Conservation (phyloP, 2,113 vertebrate genomes). For the Lepisosteus oculatus region DNA sequence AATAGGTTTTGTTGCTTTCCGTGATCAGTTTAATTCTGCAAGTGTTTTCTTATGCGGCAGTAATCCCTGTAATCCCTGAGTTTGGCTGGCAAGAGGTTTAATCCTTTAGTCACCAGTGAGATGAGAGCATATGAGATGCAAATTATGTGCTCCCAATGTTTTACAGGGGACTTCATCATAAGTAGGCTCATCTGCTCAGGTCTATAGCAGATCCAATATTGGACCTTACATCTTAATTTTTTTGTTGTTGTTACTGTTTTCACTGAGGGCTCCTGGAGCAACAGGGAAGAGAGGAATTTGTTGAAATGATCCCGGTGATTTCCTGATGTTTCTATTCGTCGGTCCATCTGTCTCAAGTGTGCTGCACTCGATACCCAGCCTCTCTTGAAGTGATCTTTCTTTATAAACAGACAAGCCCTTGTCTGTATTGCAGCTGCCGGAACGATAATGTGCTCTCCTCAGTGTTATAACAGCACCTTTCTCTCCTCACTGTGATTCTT, state of each 20-base stretch:
- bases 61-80: slow-evolving; percentile 46
- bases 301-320: slow-evolving; percentile 10
- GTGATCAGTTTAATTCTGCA: slow-evolving; percentile 39
- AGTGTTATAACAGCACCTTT: slow-evolving; percentile 1
- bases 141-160: background rate
- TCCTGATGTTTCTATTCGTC: slow-evolving; percentile 17
- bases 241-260: background rate
- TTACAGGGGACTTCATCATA: background rate
- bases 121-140: background rate
- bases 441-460: background rate
- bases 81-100: slow-evolving; percentile 31
- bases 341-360: background rate
- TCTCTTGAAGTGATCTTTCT: background rate
- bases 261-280: too few species aligned
- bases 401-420: slow-evolving; percentile 11
- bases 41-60: slow-evolving; percentile 35
- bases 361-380: background rate
- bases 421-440: slow-evolving; percentile 8
- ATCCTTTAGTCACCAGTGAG: slow-evolving; percentile 29
- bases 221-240: background rate
- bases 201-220: background rate
- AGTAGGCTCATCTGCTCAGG: slow-evolving; percentile 5
- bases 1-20: slow-evolving; percentile 42
- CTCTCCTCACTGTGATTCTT: background rate
- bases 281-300: background rate